A percentile compares a stretch with the other conserved stretches of the same genome.
These are phyloP conservation scores for Diadromus collaris DNA, from an alignment of 2,888 invertebrate genomes.

Conservation along the genomic window DNA sequence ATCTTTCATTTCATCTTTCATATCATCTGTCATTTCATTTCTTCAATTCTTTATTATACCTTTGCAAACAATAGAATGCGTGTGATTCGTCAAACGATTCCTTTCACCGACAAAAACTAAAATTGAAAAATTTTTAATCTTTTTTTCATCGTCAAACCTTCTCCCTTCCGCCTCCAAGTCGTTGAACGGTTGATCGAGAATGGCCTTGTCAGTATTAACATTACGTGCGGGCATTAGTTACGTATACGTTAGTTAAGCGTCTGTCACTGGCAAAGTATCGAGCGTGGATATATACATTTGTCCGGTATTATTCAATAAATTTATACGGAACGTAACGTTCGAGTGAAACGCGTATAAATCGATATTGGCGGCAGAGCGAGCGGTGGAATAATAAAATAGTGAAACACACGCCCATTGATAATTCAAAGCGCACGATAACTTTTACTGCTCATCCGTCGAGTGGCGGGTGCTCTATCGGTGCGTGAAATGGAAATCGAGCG, in stretches of 20 bases:
- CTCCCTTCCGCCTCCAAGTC: too few species aligned
- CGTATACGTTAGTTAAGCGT: conserved; percentile 9
- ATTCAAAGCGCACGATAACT: conserved; percentile 76
- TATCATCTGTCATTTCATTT: too few species aligned
- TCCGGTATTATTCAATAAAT: conserved; percentile 31
- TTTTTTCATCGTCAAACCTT: too few species aligned
- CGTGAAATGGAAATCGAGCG: conserved; percentile 78
- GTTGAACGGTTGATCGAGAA: background rate
- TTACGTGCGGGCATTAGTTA: conserved; percentile 1
- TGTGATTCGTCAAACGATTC: too few species aligned
- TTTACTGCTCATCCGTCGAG: conserved; percentile 73
- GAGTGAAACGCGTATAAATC: conserved; percentile 50
- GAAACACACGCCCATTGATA: conserved; percentile 68
- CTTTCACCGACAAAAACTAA: too few species aligned
- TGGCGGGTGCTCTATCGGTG: conserved; percentile 71
- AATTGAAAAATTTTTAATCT: too few species aligned
- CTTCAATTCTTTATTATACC: too few species aligned
- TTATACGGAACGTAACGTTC: conserved; percentile 4
- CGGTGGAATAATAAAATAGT: conserved; percentile 64
- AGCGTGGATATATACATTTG: conserved; percentile 22
- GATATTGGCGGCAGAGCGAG: conserved; percentile 54
- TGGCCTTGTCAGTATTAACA: conserved; percentile 3
- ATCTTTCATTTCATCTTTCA: too few species aligned
- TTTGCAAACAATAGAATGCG: too few species aligned
- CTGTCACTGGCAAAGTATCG: conserved; percentile 12